Percentiles rank a stretch among this genome's conserved stretches.
phyloP scores from a whole-genome alignment of 2,888 invertebrate species.

The Amphipyra berbera region DNA sequence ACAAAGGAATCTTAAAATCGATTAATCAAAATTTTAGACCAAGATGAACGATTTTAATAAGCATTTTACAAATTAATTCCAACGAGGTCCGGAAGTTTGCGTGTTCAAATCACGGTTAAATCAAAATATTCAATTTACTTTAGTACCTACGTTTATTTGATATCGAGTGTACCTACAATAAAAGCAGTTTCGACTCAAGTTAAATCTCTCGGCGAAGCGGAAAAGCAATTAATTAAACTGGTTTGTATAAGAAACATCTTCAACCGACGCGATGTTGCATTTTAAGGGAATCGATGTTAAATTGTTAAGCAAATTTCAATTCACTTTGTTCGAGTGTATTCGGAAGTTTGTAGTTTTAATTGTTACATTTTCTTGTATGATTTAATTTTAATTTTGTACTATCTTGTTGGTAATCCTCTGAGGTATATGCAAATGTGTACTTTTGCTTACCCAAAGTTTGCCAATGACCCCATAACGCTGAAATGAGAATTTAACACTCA shows the following conservation, averaged over 20 bases:
- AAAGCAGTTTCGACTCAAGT: slow-evolving; percentile 61
- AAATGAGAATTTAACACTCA: slow-evolving; percentile 15
- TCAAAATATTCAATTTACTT: slow-evolving; percentile 63
- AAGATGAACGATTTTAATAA: slow-evolving; percentile 39
- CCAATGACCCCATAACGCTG: not conserved
- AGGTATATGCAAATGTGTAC: slow-evolving; percentile 16
- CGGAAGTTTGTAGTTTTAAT: slow-evolving; percentile 11
- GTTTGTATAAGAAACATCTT: slow-evolving; percentile 70
- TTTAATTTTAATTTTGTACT: slow-evolving; percentile 9
- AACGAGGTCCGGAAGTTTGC: slow-evolving; percentile 18
- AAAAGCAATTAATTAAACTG: slow-evolving; percentile 74
- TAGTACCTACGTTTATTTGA: slow-evolving; percentile 50
- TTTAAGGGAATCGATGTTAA: slow-evolving; percentile 58
- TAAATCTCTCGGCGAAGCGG: slow-evolving; percentile 62
- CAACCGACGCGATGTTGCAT: slow-evolving; percentile 51
- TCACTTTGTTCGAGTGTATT: slow-evolving; percentile 34
- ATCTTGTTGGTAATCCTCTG: slow-evolving; percentile 8
- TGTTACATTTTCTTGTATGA: slow-evolving; percentile 13
- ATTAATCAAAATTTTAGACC: slow-evolving; percentile 27
- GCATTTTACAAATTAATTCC: slow-evolving; percentile 49
- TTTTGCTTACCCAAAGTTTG: slow-evolving; percentile 5
- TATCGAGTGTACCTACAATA: slow-evolving; percentile 60
- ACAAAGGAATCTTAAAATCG: slow-evolving; percentile 19
- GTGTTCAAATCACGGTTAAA: slow-evolving; percentile 51
- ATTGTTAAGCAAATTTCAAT: slow-evolving; percentile 55